phyloP scores from a whole-genome alignment of 2,113 vertebrate genomes.

The Etheostoma spectabile region DNA sequence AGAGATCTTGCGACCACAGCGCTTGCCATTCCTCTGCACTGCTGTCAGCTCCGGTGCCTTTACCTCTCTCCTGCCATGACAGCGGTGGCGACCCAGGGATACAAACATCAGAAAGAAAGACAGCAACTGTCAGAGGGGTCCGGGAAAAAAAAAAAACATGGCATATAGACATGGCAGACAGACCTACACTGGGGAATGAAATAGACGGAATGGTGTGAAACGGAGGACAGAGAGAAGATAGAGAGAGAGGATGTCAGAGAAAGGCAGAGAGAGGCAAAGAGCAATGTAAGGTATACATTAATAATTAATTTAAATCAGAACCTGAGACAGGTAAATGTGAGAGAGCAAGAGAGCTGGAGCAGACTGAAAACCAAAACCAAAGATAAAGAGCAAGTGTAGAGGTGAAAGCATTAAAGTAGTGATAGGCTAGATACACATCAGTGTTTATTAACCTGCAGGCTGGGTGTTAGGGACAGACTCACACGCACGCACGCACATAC shows the following conservation, averaged over 20 bases:
- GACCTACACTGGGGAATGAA: conserved; percentile 4
- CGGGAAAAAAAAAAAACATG: conserved; percentile 3
- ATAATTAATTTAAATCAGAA: conserved; percentile 56
- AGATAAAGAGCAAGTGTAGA: conserved; percentile 20
- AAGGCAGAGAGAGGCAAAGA: neutral
- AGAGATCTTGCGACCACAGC: conserved; percentile 87
- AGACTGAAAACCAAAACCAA: conserved; percentile 1
- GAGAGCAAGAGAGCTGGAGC: neutral
- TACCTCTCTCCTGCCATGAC: conserved; percentile 81
- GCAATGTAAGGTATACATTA: conserved; percentile 27
- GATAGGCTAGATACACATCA: conserved; percentile 12
- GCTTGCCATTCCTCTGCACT: conserved; percentile 79
- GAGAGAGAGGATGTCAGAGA: neutral
- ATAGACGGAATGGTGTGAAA: conserved; percentile 16
- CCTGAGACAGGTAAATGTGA: conserved; percentile 32
- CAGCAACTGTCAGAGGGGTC: conserved; percentile 62
- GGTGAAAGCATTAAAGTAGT: conserved; percentile 25
- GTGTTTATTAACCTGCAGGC: conserved; percentile 27
- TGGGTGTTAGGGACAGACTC: conserved; percentile 9
- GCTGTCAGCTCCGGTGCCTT: conserved; percentile 75
- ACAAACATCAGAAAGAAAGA: conserved; percentile 66
- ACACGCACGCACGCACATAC: neutral
- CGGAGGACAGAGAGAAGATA: neutral
- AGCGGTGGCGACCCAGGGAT: conserved; percentile 48
- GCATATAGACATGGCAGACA: conserved; percentile 7